Percentiles rank a stretch among this genome's conserved stretches.
These are phyloP conservation scores for Mormyrus lacerda DNA, from an alignment of 2,113 vertebrate species.

Conservation along the genomic window DNA sequence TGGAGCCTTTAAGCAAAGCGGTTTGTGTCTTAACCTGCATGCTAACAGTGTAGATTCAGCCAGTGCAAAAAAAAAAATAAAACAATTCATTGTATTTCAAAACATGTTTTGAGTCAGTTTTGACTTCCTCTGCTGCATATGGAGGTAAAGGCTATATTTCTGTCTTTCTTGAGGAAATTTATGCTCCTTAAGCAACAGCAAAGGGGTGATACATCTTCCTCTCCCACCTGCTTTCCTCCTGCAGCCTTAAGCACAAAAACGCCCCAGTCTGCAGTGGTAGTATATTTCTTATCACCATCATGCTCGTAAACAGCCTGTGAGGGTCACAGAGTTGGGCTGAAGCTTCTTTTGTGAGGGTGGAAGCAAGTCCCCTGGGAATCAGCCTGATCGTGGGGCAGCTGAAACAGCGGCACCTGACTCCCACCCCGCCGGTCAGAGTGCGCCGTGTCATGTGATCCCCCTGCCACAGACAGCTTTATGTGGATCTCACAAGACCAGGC, in stretches of 20 bases:
- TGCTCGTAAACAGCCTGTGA: background rate
- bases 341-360: background rate
- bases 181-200: background rate
- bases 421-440: slow-evolving; percentile 23
- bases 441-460: background rate
- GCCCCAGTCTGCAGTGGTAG: background rate
- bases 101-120: background rate
- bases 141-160: background rate
- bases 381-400: background rate
- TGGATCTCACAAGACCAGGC: slow-evolving; percentile 25
- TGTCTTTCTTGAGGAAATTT: background rate
- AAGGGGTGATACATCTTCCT: background rate
- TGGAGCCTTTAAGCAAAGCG: background rate
- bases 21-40: background rate
- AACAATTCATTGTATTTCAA: background rate
- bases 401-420: background rate
- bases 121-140: background rate
- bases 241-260: background rate
- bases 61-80: background rate
- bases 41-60: background rate
- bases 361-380: background rate
- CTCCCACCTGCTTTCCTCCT: background rate
- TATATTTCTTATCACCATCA: background rate
- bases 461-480: slow-evolving; percentile 19
- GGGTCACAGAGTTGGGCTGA: background rate